Percentiles rank a stretch among this genome's conserved stretches.
Evolutionary conservation across 2,113 vertebrate genomes (phyloP).

Genomic region (Malaclemys terrapin): DNA sequence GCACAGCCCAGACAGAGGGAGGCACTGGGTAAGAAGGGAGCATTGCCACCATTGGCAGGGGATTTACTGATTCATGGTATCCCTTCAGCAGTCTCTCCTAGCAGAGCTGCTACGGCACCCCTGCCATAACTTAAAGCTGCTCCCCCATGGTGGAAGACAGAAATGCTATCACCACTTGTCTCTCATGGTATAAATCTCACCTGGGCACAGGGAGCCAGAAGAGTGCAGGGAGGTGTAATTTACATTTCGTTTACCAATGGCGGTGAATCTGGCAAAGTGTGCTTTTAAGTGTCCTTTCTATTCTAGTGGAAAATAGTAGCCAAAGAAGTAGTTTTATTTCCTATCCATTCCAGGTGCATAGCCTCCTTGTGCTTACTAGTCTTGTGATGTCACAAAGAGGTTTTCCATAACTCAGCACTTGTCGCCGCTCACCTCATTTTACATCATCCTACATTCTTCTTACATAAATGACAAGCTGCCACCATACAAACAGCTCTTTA

Average conservation of each 20-base stretch:
- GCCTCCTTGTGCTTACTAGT: background rate
- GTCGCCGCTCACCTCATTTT: slow-evolving; percentile 26
- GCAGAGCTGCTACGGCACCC: background rate
- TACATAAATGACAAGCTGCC: slow-evolving; percentile 49
- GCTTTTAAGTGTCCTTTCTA: background rate
- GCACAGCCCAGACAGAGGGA: background rate
- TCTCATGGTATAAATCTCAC: background rate
- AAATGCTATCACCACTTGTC: accelerated
- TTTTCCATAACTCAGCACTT: slow-evolving; percentile 34
- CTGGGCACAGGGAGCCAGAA: background rate
- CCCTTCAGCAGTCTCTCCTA: background rate
- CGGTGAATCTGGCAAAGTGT: background rate
- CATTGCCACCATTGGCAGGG: background rate
- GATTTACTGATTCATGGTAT: background rate
- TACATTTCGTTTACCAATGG: background rate
- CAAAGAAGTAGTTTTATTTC: background rate
- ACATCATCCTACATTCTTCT: background rate
- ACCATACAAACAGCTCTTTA: slow-evolving; percentile 13
- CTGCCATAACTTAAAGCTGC: background rate
- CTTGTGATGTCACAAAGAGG: slow-evolving; percentile 19
- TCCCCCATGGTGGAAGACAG: background rate
- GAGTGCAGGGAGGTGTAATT: background rate
- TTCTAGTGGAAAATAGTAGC: background rate
- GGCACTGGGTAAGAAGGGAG: background rate
- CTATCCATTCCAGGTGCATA: background rate